phyloP scores from a whole-genome alignment of 2,888 invertebrate species.

The Smittia aterrima region DNA sequence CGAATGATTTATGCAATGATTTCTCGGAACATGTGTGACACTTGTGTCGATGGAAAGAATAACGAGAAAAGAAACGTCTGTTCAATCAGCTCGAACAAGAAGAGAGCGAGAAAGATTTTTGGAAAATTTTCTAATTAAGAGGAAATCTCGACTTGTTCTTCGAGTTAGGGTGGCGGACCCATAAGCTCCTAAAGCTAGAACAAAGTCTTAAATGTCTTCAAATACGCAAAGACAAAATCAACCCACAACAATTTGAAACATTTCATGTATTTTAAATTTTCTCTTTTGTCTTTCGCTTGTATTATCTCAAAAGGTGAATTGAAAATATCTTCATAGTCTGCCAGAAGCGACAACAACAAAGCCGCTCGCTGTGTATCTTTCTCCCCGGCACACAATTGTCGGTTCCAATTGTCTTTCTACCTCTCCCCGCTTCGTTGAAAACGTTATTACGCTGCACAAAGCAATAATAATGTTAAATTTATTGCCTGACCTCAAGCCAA shows the following conservation, averaged over 20 bases:
- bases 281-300: not conserved
- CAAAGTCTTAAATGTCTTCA: not conserved
- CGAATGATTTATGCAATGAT: conserved; percentile 39
- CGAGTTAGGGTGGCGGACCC: not conserved
- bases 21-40: conserved; percentile 31
- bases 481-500: conserved; percentile 31
- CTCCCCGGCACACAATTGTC: not conserved
- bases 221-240: conserved; percentile 18
- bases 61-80: not conserved
- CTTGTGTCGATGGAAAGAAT: not conserved
- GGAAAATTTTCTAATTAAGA: conserved; percentile 20
- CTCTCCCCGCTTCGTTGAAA: conserved; percentile 22
- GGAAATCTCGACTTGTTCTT: not conserved
- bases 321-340: conserved; percentile 39
- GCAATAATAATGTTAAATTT: conserved; percentile 36
- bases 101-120: not conserved
- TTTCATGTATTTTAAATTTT: conserved; percentile 19
- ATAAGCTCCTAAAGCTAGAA: conserved; percentile 5
- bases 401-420: conserved; percentile 29
- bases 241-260: conserved; percentile 21
- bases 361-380: not conserved
- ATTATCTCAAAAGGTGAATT: conserved; percentile 13
- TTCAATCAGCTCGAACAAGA: not conserved
- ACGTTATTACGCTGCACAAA: conserved; percentile 24
- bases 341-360: conserved; percentile 28